These are phyloP conservation scores for Nipponia nippon DNA, from an alignment of 2,113 vertebrate genomes.

Conservation along the genomic window DNA sequence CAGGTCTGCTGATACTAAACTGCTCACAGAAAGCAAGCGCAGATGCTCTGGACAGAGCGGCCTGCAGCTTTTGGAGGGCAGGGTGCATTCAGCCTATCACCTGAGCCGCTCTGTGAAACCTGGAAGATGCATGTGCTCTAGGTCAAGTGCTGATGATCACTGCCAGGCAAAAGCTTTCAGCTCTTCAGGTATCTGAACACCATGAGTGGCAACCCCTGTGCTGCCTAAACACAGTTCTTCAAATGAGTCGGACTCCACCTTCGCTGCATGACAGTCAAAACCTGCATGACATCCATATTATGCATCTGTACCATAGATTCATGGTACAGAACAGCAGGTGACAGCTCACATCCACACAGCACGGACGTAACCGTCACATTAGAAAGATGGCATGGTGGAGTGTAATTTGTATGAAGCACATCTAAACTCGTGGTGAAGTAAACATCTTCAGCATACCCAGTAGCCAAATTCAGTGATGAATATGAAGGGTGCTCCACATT, in stretches of 20 bases:
- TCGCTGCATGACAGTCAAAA: background rate
- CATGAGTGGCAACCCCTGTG: rapidly evolving
- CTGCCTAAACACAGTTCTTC: background rate
- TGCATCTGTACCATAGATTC: too few species aligned
- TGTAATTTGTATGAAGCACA: background rate
- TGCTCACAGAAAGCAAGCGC: background rate
- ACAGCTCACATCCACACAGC: background rate
- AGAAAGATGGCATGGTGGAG: background rate
- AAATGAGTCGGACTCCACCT: background rate
- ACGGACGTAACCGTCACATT: rapidly evolving
- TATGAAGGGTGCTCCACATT: background rate
- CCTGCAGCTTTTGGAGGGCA: background rate
- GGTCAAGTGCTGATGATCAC: background rate
- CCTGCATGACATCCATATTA: too few species aligned
- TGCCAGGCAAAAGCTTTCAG: background rate
- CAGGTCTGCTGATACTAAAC: background rate
- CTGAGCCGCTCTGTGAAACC: background rate
- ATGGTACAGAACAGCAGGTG: background rate
- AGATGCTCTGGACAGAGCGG: background rate
- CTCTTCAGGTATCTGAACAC: background rate
- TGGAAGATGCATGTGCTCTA: rapidly evolving
- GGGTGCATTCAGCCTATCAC: background rate
- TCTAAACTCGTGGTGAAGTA: background rate
- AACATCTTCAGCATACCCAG: background rate
- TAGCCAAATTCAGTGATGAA: background rate